Evolutionary conservation across 2,113 vertebrate species (phyloP).

Genomic region (Galemys pyrenaicus): DNA sequence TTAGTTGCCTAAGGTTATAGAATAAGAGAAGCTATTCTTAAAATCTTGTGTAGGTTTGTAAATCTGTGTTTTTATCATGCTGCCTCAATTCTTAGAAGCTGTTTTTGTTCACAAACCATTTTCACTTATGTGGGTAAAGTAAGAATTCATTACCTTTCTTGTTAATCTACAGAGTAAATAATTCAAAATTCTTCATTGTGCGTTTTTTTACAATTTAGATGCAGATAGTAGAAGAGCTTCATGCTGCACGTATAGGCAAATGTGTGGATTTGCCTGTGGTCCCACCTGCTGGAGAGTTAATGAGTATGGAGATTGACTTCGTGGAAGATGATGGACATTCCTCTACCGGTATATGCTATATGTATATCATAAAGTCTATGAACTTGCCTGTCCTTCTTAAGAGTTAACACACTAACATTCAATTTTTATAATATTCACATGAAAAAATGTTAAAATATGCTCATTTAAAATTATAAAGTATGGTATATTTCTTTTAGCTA

Average conservation of each 20-base stretch:
- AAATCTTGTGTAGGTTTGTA: background rate
- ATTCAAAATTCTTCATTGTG: background rate
- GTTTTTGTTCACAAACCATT: background rate
- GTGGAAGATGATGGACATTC: constrained; percentile 84
- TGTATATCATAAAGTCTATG: background rate
- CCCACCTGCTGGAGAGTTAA: constrained; percentile 91
- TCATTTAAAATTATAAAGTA: constrained; percentile 46
- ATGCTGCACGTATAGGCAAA: constrained; percentile 89
- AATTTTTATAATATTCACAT: constrained; percentile 25
- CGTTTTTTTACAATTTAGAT: constrained; percentile 83
- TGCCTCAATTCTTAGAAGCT: background rate
- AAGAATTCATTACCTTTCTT: constrained; percentile 48
- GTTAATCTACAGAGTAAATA: constrained; percentile 34
- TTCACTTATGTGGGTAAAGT: background rate
- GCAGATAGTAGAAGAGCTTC: constrained; percentile 91
- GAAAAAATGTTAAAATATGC: constrained; percentile 11
- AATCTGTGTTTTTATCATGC: background rate
- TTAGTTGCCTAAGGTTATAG: background rate
- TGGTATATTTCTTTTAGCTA: constrained; percentile 33
- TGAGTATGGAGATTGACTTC: constrained; percentile 93
- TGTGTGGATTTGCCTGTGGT: constrained; percentile 86
- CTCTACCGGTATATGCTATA: constrained; percentile 81
- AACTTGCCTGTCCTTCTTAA: background rate
- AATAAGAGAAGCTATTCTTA: background rate
- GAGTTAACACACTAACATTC: background rate